phyloP scores from a whole-genome alignment of 2,113 vertebrate species.

The Gobiocypris rarus region DNA sequence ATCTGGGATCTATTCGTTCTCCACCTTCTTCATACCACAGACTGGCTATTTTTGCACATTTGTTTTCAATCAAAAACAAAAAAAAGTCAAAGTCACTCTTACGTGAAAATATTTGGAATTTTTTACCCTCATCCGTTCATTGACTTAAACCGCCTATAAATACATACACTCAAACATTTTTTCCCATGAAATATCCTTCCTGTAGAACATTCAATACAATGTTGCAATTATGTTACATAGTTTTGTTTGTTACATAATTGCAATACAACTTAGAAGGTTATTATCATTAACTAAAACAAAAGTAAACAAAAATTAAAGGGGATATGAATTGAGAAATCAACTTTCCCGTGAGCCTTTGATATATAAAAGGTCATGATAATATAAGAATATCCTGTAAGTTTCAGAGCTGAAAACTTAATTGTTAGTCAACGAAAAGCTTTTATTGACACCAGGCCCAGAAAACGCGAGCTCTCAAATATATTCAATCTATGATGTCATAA shows the following conservation, averaged over 20 bases:
- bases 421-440: no score
- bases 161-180: constrained; percentile 5
- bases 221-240: background rate
- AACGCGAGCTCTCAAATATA: no score
- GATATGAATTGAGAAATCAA: no score
- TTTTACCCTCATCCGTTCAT: constrained; percentile 18
- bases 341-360: no score
- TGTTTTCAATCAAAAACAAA: constrained; percentile 56
- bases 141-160: constrained; percentile 33
- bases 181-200: constrained; percentile 19
- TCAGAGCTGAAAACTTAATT: no score
- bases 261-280: background rate
- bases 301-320: background rate
- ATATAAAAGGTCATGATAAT: no score
- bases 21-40: constrained; percentile 34
- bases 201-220: constrained; percentile 17
- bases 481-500: no score
- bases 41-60: constrained; percentile 41
- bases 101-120: constrained; percentile 48
- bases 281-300: background rate
- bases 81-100: constrained; percentile 20
- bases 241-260: background rate
- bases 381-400: no score
- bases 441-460: no score
- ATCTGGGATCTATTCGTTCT: constrained; percentile 51